These are phyloP conservation scores for Nothocercus julius DNA, from an alignment of 2,113 vertebrate species.

Conservation along the genomic window DNA sequence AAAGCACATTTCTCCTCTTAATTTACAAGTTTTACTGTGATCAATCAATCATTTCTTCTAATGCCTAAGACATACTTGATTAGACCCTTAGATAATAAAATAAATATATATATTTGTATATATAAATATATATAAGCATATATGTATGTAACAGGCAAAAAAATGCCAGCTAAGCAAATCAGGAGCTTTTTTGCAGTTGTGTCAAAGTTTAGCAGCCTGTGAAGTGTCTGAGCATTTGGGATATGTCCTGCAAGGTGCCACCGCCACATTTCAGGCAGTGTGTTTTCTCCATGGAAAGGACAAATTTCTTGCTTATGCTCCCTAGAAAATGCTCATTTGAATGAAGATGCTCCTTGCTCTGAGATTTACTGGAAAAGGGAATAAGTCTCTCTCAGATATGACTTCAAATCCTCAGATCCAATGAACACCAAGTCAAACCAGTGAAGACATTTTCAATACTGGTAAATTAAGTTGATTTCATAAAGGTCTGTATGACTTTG, in stretches of 20 bases:
- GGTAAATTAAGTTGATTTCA: not conserved
- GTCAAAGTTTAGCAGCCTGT: not conserved
- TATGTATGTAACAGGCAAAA: not conserved
- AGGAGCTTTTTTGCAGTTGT: not conserved
- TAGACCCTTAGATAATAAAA: slow-evolving; percentile 2
- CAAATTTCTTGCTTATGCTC: not conserved
- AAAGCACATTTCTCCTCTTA: not conserved
- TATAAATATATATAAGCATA: not conserved
- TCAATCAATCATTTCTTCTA: not conserved
- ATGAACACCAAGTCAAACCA: not conserved
- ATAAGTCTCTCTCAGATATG: not conserved
- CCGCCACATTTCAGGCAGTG: fast-evolving
- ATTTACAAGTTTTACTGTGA: not conserved
- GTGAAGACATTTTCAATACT: not conserved
- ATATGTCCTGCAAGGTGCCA: not conserved
- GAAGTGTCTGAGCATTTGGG: fast-evolving
- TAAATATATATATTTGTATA: not conserved
- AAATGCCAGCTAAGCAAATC: not conserved
- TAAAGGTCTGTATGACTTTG: not conserved
- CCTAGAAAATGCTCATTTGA: not conserved
- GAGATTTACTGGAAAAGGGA: not conserved
- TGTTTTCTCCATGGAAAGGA: not conserved
- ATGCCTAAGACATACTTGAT: slow-evolving; percentile 44
- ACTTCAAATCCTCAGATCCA: not conserved
- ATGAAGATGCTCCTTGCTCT: not conserved